Conservation (phyloP, 2,888 invertebrate genomes). For the Protonemura montana region DNA sequence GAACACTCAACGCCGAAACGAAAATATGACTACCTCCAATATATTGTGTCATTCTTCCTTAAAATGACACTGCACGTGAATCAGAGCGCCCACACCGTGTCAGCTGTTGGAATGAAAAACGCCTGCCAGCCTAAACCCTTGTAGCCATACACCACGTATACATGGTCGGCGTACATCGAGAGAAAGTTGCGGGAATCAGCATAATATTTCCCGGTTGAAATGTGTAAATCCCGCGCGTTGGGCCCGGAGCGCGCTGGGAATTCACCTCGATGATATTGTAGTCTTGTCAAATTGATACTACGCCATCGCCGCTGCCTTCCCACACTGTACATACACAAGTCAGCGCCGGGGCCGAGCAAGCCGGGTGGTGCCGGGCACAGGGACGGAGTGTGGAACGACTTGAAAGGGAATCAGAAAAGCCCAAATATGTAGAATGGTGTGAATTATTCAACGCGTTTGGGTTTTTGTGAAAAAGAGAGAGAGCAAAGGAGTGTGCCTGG, state of each 20-base stretch:
- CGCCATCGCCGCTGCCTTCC: not conserved
- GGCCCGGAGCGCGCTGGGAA: not conserved
- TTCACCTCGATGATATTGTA: not conserved
- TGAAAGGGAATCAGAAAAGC: not conserved
- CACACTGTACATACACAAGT: not conserved
- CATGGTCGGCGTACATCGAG: not conserved
- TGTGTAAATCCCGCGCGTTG: not conserved
- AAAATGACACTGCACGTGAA: too few relatives aligned
- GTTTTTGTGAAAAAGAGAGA: slow-evolving; percentile 16
- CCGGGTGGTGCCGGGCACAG: not conserved
- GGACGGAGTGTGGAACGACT: not conserved
- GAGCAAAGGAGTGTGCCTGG: not conserved
- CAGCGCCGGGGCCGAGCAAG: not conserved
- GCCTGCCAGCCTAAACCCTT: not conserved
- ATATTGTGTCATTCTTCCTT: too few relatives aligned
- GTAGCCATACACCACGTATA: not conserved
- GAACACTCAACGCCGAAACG: too few relatives aligned
- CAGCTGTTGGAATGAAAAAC: not conserved
- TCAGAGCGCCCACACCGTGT: not conserved
- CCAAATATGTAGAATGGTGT: slow-evolving; percentile 28
- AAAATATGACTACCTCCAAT: too few relatives aligned
- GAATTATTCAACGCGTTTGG: slow-evolving; percentile 22
- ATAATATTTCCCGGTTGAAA: not conserved
- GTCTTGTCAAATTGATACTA: slow-evolving; percentile 1
- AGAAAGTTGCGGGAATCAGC: not conserved